Percentiles rank a stretch among this genome's conserved stretches.
Evolutionary conservation across 1,140 invertebrate genomes (phyloP).

Genomic region (Palaemon carinicauda): DNA sequence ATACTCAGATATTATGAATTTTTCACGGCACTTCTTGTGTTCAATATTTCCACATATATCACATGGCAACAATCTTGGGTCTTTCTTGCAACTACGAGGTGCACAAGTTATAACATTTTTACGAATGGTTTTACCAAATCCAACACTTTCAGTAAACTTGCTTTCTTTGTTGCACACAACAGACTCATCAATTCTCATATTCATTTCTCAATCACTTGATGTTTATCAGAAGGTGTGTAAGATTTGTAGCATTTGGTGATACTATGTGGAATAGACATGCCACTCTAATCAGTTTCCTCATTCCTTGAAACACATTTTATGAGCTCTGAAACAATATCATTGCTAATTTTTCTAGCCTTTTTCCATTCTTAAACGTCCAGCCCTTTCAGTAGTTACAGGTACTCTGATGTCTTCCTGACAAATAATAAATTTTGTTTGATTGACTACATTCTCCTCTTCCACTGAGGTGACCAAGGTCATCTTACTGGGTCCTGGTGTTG

Average conservation of each 20-base stretch:
- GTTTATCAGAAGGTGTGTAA: neutral
- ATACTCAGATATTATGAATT: neutral
- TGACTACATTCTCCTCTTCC: neutral
- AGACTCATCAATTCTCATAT: too few relatives aligned
- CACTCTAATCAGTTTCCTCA: neutral
- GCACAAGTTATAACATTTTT: neutral
- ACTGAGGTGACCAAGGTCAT: neutral
- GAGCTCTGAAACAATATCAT: slow-evolving; percentile 10
- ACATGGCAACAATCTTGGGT: neutral
- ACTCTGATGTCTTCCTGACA: neutral
- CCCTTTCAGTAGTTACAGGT: neutral
- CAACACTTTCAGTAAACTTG: neutral
- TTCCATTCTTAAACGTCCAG: neutral
- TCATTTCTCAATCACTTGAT: neutral
- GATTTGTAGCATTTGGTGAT: neutral
- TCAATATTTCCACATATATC: neutral
- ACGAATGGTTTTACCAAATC: neutral
- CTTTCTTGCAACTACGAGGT: neutral
- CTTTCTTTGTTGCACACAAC: too few relatives aligned
- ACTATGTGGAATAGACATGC: neutral
- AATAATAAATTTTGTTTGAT: neutral
- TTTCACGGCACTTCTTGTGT: neutral
- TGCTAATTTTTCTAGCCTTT: neutral
- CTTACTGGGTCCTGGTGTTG: neutral
- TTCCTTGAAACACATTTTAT: neutral